phyloP scores from a whole-genome alignment of 2,888 invertebrate genomes.

The Vesta saturnalis region DNA sequence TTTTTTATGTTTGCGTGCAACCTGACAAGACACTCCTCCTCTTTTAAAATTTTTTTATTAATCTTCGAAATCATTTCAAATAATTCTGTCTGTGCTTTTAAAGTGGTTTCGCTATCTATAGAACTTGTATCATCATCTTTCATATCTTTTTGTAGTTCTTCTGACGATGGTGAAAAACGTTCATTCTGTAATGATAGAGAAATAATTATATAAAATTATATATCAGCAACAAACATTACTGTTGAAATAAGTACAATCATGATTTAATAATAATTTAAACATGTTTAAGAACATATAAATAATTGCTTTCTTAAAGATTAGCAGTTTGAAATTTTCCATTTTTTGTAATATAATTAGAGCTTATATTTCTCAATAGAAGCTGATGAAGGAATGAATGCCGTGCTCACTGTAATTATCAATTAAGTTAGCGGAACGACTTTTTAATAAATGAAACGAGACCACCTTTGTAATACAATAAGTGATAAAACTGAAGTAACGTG shows the following conservation, averaged over 20 bases:
- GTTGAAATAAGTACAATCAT: not conserved
- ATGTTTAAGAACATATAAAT: not conserved
- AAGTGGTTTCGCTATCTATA: constrained; percentile 66
- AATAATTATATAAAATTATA: constrained; percentile 8
- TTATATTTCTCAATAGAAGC: no score
- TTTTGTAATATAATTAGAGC: not conserved
- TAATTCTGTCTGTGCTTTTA: constrained; percentile 73
- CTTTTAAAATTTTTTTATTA: constrained; percentile 77
- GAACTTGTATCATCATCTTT: constrained; percentile 58
- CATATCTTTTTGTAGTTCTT: constrained; percentile 56
- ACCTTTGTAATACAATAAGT: no score
- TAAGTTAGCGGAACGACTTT: no score
- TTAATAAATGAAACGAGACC: no score
- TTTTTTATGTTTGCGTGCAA: constrained; percentile 67
- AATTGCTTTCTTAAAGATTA: not conserved
- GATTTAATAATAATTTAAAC: constrained; percentile 5
- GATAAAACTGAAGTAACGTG: no score
- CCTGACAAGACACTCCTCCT: constrained; percentile 77
- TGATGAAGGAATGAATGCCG: no score
- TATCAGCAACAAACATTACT: not conserved
- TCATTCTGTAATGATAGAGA: constrained; percentile 44
- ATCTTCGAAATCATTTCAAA: constrained; percentile 78
- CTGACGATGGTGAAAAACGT: constrained; percentile 59
- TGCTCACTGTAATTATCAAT: no score
- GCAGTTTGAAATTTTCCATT: no score